These are phyloP conservation scores for Virgularia gustaviana DNA, from an alignment of 92 coral and sea anemone genomes.

Conservation along the genomic window DNA sequence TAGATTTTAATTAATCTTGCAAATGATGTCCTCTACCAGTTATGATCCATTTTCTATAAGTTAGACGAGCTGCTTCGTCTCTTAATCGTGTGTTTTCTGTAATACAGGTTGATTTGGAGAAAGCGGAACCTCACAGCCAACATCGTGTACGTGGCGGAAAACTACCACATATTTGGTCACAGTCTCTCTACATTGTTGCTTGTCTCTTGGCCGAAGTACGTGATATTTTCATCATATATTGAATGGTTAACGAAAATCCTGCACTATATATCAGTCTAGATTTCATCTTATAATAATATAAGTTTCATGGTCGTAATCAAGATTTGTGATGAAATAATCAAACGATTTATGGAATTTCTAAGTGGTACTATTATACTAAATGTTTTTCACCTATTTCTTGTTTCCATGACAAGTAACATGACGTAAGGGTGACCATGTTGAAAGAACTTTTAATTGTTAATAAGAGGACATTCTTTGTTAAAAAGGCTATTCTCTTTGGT, in stretches of 20 bases:
- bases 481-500: no score
- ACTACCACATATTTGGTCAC: slow-evolving; percentile 94
- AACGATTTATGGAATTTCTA: no score
- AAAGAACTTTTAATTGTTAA: no score
- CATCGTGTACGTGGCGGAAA: slow-evolving; percentile 73
- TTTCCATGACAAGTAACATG: no score
- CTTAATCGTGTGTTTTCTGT: background rate
- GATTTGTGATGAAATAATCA: no score
- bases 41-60: no score
- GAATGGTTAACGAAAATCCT: background rate
- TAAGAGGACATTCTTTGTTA: no score
- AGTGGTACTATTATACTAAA: no score
- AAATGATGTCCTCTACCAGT: no score
- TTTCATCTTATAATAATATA: background rate
- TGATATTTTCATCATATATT: background rate
- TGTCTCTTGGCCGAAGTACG: slow-evolving; percentile 80
- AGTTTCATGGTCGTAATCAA: no score
- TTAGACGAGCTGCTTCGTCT: background rate
- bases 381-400: no score
- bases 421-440: no score
- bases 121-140: slow-evolving; percentile 90
- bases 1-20: background rate
- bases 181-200: slow-evolving; percentile 87
- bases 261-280: background rate
- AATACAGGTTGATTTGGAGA: slow-evolving; percentile 73